Evolutionary conservation across 2,888 invertebrate species (phyloP).

Genomic region (Andrena fulva): DNA sequence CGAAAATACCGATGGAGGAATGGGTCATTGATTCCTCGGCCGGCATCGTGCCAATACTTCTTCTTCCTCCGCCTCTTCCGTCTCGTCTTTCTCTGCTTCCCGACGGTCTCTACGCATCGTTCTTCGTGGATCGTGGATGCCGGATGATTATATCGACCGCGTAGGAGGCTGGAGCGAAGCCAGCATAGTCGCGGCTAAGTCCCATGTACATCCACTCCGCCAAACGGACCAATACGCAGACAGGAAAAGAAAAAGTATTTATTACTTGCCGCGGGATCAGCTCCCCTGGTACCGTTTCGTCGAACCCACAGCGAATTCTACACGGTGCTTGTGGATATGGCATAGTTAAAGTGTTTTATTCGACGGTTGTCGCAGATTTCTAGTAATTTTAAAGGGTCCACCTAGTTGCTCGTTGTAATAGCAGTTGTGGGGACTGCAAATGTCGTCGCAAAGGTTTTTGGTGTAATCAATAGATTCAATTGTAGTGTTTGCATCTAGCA

Average conservation of each 20-base stretch:
- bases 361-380: not conserved
- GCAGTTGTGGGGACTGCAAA: too few species aligned
- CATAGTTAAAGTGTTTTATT: slow-evolving; percentile 1
- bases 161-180: slow-evolving; percentile 81
- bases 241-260: slow-evolving; percentile 43
- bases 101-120: slow-evolving; percentile 62
- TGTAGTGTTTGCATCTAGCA: too few species aligned
- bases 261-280: slow-evolving; percentile 44
- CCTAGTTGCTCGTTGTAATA: too few species aligned
- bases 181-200: slow-evolving; percentile 70
- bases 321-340: not conserved
- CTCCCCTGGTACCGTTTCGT: slow-evolving; percentile 25
- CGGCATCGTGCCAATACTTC: slow-evolving; percentile 79
- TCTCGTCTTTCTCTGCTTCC: slow-evolving; percentile 45
- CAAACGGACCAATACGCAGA: slow-evolving; percentile 15
- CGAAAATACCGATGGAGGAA: slow-evolving; percentile 75
- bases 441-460: too few species aligned
- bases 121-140: slow-evolving; percentile 70
- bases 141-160: slow-evolving; percentile 83
- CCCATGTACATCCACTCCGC: slow-evolving; percentile 41
- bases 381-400: not conserved
- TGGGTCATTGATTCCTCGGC: slow-evolving; percentile 81
- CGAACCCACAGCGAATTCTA: slow-evolving; percentile 21
- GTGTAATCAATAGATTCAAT: too few species aligned
- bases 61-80: slow-evolving; percentile 55